phyloP scores from a whole-genome alignment of 2,888 invertebrate genomes.

The Podabrus alpinus region DNA sequence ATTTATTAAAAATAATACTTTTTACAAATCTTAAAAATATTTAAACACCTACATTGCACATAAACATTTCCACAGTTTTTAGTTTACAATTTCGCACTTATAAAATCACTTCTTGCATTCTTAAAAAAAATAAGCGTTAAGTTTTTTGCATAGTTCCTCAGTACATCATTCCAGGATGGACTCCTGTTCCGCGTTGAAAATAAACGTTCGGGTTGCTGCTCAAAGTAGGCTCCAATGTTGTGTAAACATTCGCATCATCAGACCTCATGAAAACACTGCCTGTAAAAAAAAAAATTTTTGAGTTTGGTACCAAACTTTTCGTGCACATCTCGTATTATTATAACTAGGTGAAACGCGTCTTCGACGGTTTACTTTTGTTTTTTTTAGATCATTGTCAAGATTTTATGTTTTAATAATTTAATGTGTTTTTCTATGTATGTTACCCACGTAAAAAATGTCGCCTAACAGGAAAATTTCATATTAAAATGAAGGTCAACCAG shows the following conservation, averaged over 20 bases:
- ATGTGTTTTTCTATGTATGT: background rate
- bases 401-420: background rate
- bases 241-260: constrained; percentile 83
- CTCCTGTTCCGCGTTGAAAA: constrained; percentile 79
- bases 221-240: constrained; percentile 81
- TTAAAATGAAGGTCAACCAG: background rate
- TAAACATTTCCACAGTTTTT: background rate
- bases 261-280: constrained; percentile 76
- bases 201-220: constrained; percentile 91
- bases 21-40: background rate
- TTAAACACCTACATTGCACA: background rate
- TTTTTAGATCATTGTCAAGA: background rate
- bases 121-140: background rate
- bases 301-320: background rate
- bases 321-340: background rate
- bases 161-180: constrained; percentile 92
- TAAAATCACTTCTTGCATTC: background rate
- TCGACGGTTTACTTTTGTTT: background rate
- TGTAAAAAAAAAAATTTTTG: constrained; percentile 50
- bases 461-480: background rate
- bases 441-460: background rate
- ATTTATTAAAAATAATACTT: background rate
- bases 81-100: background rate
- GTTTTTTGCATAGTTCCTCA: constrained; percentile 47
- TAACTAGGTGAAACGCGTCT: background rate